These are phyloP conservation scores for Perdita meconis DNA, from an alignment of 2,888 invertebrate genomes.

Conservation along the genomic window DNA sequence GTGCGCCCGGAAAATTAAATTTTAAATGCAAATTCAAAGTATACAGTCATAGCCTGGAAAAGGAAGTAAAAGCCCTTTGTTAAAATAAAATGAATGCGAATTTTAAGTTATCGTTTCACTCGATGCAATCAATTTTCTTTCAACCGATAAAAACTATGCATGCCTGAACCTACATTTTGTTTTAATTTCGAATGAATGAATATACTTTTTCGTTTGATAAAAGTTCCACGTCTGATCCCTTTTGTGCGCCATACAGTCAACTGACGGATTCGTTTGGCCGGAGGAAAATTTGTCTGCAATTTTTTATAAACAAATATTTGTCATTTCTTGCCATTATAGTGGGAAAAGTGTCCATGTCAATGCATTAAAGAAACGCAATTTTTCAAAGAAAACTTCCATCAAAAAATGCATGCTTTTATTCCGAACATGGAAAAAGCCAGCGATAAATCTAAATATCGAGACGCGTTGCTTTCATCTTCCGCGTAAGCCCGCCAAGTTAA, in stretches of 20 bases:
- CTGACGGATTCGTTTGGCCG: too few species aligned
- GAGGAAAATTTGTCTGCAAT: too few species aligned
- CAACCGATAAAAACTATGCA: background rate
- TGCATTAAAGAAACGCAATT: too few species aligned
- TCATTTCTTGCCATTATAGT: too few species aligned
- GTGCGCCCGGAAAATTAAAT: background rate
- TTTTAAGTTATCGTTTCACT: background rate
- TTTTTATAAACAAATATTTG: too few species aligned
- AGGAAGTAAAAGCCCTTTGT: background rate
- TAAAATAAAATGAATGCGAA: background rate
- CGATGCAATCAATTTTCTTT: background rate
- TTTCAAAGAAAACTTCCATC: too few species aligned
- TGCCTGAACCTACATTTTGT: background rate
- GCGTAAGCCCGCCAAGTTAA: background rate
- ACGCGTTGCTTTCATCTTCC: background rate
- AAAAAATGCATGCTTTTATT: background rate
- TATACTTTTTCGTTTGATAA: too few species aligned
- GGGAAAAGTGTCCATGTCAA: too few species aligned
- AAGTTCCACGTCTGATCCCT: too few species aligned
- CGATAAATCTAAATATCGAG: conserved; percentile 12
- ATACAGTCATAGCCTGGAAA: background rate
- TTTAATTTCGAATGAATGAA: too few species aligned
- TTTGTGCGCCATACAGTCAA: too few species aligned
- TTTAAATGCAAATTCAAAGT: conserved; percentile 1
- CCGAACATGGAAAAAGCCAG: too few species aligned